Evolutionary conservation across 2,113 vertebrate genomes (phyloP).

Genomic region (Eulemur rufifrons): DNA sequence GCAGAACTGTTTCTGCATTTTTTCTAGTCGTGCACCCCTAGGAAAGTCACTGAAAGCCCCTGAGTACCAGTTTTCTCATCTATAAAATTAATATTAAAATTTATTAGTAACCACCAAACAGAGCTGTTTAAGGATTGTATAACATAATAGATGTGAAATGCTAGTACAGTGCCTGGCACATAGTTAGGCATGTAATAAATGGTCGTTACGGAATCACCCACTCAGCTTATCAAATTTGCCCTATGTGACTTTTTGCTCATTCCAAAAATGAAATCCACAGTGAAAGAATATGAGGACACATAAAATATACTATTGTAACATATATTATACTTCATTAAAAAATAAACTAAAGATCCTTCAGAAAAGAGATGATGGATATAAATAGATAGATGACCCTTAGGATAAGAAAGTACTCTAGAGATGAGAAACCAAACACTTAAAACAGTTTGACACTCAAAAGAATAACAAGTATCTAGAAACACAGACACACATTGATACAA

Average conservation of each 20-base stretch:
- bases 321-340: neutral
- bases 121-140: neutral
- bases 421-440: conserved; percentile 9
- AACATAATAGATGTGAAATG: neutral
- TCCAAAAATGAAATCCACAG: neutral
- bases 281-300: neutral
- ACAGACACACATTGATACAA: neutral
- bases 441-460: neutral
- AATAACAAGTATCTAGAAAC: neutral
- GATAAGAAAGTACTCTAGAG: neutral
- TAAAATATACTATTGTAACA: neutral
- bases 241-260: neutral
- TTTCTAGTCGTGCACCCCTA: neutral
- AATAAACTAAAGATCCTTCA: conserved; percentile 2
- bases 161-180: neutral
- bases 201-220: neutral
- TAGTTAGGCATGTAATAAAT: neutral
- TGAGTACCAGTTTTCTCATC: neutral
- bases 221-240: neutral
- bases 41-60: neutral
- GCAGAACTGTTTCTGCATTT: neutral
- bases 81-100: neutral
- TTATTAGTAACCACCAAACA: neutral
- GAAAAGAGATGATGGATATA: neutral
- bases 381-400: neutral